Percentiles rank a stretch among this genome's conserved stretches.
Evolutionary conservation across 2,797 vertebrate species (phyloP).

Genomic region (Notamacropus eugenii): DNA sequence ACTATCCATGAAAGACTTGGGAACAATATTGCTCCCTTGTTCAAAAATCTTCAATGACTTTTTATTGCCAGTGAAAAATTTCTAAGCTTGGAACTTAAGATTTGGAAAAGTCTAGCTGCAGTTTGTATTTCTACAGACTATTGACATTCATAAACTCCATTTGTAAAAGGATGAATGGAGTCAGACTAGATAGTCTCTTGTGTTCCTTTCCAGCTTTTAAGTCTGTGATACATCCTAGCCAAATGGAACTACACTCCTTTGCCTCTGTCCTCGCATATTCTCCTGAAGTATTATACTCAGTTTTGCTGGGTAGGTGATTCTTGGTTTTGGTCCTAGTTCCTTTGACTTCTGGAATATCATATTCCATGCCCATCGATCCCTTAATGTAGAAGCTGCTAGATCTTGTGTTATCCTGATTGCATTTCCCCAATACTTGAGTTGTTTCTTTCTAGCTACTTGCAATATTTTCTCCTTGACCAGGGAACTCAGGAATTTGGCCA

Average conservation of each 20-base stretch:
- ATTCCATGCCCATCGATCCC: too few species aligned
- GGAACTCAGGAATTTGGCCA: too few species aligned
- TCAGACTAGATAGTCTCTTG: not conserved
- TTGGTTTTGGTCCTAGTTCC: too few species aligned
- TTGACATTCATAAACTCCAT: not conserved
- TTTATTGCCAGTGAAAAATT: not conserved
- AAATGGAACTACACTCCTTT: not conserved
- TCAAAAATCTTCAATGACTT: not conserved
- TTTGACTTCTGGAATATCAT: too few species aligned
- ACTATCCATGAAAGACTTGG: not conserved
- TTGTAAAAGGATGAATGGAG: not conserved
- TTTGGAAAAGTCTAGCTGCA: not conserved
- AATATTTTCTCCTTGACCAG: too few species aligned
- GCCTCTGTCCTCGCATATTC: not conserved
- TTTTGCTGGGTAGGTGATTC: too few species aligned
- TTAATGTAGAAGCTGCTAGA: too few species aligned
- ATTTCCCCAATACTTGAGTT: too few species aligned
- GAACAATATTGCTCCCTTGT: not conserved
- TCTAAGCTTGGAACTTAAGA: not conserved
- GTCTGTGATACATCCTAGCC: not conserved
- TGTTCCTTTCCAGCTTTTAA: not conserved
- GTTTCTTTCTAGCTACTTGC: too few species aligned
- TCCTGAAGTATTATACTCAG: not conserved
- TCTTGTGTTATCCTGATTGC: too few species aligned
- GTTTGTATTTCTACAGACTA: not conserved